Conservation (phyloP, 2,797 vertebrate genomes). For the Anolis apletophallus region DNA sequence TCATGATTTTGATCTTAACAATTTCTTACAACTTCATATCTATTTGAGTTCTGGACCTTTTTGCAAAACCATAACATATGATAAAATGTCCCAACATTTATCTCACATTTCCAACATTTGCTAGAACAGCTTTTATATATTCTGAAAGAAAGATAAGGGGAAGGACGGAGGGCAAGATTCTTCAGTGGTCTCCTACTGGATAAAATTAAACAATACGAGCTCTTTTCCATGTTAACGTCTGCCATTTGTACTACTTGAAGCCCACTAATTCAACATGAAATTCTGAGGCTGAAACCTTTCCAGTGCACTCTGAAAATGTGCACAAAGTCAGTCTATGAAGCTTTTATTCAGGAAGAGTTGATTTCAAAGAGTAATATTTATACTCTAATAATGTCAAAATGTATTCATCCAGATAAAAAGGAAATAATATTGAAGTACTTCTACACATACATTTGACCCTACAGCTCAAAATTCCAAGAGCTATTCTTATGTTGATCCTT, state of each 20-base stretch:
- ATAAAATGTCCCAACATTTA: too few relatives aligned
- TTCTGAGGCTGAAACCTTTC: constrained; percentile 1
- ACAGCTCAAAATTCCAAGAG: background rate
- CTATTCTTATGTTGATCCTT: background rate
- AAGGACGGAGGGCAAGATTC: background rate
- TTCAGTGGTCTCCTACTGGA: background rate
- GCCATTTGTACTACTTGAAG: background rate
- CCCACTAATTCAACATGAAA: background rate
- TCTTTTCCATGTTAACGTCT: background rate
- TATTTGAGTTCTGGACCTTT: too few relatives aligned
- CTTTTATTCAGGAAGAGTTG: constrained; percentile 2
- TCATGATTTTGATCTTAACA: too few relatives aligned
- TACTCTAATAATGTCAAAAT: background rate
- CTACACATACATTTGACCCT: background rate
- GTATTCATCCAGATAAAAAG: background rate
- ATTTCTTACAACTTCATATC: too few relatives aligned
- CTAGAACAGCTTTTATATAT: too few relatives aligned
- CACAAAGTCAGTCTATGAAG: background rate
- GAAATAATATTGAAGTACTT: background rate
- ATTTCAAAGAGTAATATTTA: constrained; percentile 1
- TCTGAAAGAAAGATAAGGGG: background rate
- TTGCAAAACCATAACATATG: too few relatives aligned
- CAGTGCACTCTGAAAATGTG: background rate
- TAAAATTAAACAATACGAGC: constrained; percentile 7
- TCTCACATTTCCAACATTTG: too few relatives aligned